These are phyloP conservation scores for Oxystoma pomonae DNA, from an alignment of 2,888 invertebrate genomes.

Conservation along the genomic window DNA sequence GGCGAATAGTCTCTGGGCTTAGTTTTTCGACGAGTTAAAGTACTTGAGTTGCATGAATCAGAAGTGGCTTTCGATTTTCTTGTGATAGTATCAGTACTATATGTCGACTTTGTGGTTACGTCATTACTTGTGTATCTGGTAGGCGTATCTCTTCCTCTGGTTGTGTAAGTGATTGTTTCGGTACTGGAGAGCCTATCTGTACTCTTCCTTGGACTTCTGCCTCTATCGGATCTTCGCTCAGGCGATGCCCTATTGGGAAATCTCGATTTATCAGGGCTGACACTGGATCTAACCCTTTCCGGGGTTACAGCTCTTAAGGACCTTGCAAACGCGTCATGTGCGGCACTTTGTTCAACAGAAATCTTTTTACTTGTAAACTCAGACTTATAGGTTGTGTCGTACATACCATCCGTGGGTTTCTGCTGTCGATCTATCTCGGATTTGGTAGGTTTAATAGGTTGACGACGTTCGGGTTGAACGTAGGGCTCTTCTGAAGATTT, in stretches of 20 bases:
- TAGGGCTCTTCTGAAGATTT: constrained; percentile 15
- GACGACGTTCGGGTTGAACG: constrained; percentile 33
- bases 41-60: constrained; percentile 29
- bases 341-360: constrained; percentile 63
- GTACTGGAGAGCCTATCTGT: constrained; percentile 32
- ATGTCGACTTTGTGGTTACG: background rate
- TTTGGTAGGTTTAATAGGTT: constrained; percentile 38
- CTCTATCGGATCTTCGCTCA: constrained; percentile 24
- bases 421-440: constrained; percentile 38
- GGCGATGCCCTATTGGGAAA: constrained; percentile 36
- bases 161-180: constrained; percentile 32
- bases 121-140: constrained; percentile 12
- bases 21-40: constrained; percentile 33
- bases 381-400: constrained; percentile 58
- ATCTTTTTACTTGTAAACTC: constrained; percentile 56
- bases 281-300: constrained; percentile 51
- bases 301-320: constrained; percentile 66
- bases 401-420: constrained; percentile 48
- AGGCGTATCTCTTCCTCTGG: constrained; percentile 20
- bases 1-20: constrained; percentile 36
- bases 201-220: constrained; percentile 32
- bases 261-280: constrained; percentile 42
- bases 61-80: constrained; percentile 22
- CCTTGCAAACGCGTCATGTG: constrained; percentile 73
- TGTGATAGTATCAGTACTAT: constrained; percentile 30